phyloP scores from a whole-genome alignment of 2,888 invertebrate genomes.

The Microplitis manilae region DNA sequence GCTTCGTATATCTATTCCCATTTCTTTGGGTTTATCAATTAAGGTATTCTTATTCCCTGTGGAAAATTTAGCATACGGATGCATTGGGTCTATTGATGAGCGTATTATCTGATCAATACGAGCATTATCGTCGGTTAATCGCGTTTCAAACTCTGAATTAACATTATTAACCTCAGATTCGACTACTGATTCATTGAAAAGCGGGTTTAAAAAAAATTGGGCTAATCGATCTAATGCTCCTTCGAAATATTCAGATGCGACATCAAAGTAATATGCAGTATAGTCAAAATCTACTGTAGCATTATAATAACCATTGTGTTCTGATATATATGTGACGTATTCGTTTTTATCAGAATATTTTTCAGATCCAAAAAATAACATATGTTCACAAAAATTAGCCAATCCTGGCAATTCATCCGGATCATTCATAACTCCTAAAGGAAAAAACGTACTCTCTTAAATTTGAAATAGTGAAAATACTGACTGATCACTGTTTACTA shows the following conservation, averaged over 20 bases:
- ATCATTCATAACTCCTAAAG: constrained; percentile 85
- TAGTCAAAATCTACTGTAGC: constrained; percentile 92
- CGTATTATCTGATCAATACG: constrained; percentile 85
- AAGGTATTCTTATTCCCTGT: constrained; percentile 89
- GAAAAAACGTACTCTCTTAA: too few species aligned
- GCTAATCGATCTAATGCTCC: constrained; percentile 93
- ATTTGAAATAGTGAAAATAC: too few species aligned
- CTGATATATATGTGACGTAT: constrained; percentile 89
- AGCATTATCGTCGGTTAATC: constrained; percentile 88
- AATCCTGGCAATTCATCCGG: constrained; percentile 91
- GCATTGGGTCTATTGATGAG: constrained; percentile 82
- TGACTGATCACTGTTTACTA: too few species aligned
- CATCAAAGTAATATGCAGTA: constrained; percentile 95
- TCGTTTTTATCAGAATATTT: constrained; percentile 95
- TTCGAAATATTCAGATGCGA: constrained; percentile 85
- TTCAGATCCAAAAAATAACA: constrained; percentile 96
- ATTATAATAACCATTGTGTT: constrained; percentile 93
- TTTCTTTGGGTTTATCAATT: constrained; percentile 78
- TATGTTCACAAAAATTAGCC: constrained; percentile 99
- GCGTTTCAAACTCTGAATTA: constrained; percentile 89
- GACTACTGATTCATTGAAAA: constrained; percentile 93
- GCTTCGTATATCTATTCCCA: constrained; percentile 88
- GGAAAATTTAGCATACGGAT: constrained; percentile 95
- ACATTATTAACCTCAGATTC: constrained; percentile 96
- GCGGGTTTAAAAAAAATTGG: constrained; percentile 94